Percentiles rank a stretch among this genome's conserved stretches.
Evolutionary conservation across 2,113 vertebrate species (phyloP).

Genomic region (Calyptomena viridis): DNA sequence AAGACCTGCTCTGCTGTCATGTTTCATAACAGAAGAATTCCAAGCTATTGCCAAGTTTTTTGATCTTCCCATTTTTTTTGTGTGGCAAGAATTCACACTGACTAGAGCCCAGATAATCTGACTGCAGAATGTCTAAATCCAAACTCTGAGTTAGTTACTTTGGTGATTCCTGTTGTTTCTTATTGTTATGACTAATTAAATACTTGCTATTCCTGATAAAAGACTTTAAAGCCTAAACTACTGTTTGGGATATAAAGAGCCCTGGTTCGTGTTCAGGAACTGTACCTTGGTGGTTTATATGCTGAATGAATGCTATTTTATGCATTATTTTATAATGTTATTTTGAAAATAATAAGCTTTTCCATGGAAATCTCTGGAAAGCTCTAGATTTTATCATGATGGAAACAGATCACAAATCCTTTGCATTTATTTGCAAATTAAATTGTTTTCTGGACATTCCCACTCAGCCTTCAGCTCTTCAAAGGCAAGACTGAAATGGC

Average conservation of each 20-base stretch:
- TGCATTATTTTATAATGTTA: too few relatives aligned
- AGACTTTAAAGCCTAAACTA: not conserved
- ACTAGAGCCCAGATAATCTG: not conserved
- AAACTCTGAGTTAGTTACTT: not conserved
- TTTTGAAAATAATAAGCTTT: not conserved
- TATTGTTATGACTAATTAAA: not conserved
- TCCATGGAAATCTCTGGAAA: not conserved
- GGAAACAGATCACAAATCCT: not conserved
- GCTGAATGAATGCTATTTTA: not conserved
- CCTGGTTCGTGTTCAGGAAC: not conserved
- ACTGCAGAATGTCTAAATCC: not conserved
- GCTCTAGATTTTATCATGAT: not conserved
- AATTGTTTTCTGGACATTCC: not conserved
- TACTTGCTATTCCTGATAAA: not conserved
- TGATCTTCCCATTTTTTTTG: not conserved
- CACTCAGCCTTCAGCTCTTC: not conserved
- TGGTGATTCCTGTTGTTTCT: not conserved
- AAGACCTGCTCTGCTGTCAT: not conserved
- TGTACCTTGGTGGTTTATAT: not conserved
- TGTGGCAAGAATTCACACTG: not conserved
- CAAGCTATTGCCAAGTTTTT: not conserved
- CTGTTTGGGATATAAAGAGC: not conserved
- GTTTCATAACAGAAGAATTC: conserved; percentile 10
- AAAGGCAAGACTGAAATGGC: not conserved
- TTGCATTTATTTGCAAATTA: not conserved